Conservation (phyloP, 37 sponge, comb jelly and placozoan genomes). For the Spongia lamella region DNA sequence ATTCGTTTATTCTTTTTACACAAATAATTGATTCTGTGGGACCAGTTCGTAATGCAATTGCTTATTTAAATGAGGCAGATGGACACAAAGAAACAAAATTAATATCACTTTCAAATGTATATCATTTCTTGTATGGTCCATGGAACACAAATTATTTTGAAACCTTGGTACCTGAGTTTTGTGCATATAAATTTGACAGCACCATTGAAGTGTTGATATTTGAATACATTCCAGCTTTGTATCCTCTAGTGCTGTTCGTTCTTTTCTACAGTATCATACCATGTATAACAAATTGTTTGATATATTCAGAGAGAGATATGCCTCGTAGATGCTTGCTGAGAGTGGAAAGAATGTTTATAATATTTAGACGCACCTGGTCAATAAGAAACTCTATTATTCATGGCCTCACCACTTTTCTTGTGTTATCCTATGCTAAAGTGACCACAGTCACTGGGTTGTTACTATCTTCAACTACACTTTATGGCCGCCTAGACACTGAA, state of each 20-base stretch:
- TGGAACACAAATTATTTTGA: slow-evolving; percentile 26
- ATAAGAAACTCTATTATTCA: slow-evolving; percentile 16
- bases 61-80: no score
- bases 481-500: background rate
- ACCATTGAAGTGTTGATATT: slow-evolving; percentile 9
- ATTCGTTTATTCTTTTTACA: background rate
- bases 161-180: background rate
- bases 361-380: slow-evolving; percentile 14
- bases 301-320: no score
- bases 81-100: no score
- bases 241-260: slow-evolving; percentile 14
- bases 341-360: slow-evolving; percentile 1
- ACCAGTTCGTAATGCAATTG: no score
- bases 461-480: slow-evolving; percentile 9
- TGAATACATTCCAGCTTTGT: slow-evolving; percentile 10
- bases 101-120: background rate
- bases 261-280: no score
- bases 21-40: background rate
- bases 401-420: slow-evolving; percentile 29
- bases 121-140: slow-evolving; percentile 12
- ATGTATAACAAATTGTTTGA: no score
- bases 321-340: no score
- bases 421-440: slow-evolving; percentile 19
- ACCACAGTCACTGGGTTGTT: background rate
- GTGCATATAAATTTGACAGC: background rate